phyloP scores from a whole-genome alignment of 1,140 invertebrate genomes.

The Calliphora vicina region DNA sequence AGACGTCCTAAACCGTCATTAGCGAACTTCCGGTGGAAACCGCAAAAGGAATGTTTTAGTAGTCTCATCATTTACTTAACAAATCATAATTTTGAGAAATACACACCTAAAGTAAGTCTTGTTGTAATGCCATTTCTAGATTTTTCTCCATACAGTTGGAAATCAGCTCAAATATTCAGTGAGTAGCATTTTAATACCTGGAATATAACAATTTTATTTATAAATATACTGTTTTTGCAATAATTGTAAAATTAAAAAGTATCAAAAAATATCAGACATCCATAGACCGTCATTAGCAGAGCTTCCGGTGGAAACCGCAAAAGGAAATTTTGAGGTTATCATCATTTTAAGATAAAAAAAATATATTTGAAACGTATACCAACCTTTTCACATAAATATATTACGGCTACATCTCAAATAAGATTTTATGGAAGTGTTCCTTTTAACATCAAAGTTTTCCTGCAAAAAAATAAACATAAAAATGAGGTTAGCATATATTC shows the following conservation, averaged over 20 bases:
- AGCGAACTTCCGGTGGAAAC: constrained; percentile 44
- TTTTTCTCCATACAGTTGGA: too few species aligned
- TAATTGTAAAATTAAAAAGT: too few species aligned
- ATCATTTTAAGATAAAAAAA: constrained; percentile 27
- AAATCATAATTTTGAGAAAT: too few species aligned
- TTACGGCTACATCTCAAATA: too few species aligned
- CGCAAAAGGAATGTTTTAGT: constrained; percentile 40
- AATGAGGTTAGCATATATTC: background rate
- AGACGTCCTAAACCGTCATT: constrained; percentile 41
- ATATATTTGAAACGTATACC: background rate
- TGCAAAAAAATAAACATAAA: background rate
- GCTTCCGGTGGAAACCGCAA: constrained; percentile 45
- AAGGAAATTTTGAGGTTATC: constrained; percentile 38
- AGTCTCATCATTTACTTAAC: constrained; percentile 37
- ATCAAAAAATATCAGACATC: constrained; percentile 35
- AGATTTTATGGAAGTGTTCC: too few species aligned
- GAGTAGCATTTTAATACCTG: too few species aligned
- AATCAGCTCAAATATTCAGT: too few species aligned
- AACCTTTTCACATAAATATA: background rate
- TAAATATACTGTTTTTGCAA: too few species aligned
- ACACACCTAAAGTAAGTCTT: too few species aligned
- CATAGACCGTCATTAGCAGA: constrained; percentile 39
- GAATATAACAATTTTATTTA: too few species aligned
- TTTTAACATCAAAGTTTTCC: too few species aligned
- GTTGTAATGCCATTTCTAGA: too few species aligned